Evolutionary conservation across 2,113 vertebrate species (phyloP).

Genomic region (Boulengeromyrus knoepffleri): DNA sequence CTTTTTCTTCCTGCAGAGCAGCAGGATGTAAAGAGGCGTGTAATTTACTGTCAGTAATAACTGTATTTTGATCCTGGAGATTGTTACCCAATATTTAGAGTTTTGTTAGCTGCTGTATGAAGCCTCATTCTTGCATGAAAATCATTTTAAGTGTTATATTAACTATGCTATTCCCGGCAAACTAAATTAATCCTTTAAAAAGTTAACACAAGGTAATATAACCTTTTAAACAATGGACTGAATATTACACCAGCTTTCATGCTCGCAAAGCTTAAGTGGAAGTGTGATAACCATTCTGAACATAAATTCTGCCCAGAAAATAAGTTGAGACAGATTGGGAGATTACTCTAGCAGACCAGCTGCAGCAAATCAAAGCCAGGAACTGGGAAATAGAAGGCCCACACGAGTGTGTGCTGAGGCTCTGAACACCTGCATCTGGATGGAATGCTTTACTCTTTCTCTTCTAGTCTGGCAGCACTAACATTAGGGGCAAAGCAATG

Average conservation of each 20-base stretch:
- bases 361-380: conserved; percentile 65
- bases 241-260: not conserved
- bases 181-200: not conserved
- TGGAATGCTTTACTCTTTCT: conserved; percentile 31
- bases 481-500: conserved; percentile 27
- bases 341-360: conserved; percentile 53
- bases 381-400: conserved; percentile 31
- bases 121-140: not conserved
- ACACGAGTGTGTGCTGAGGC: conserved; percentile 30
- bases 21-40: not conserved
- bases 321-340: conserved; percentile 54
- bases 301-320: conserved; percentile 51
- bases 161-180: not conserved
- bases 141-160: not conserved
- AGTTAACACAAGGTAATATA: not conserved
- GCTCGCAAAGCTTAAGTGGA: not conserved
- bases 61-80: not conserved
- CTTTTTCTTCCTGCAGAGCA: not conserved
- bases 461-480: not conserved
- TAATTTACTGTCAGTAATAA: not conserved
- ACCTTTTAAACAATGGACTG: not conserved
- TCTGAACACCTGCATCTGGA: conserved; percentile 64
- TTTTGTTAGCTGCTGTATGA: not conserved
- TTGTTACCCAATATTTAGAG: not conserved
- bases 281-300: conserved; percentile 51